Evolutionary conservation across 2,113 vertebrate species (phyloP), one percentile per base, ranked within the genome.

Genomic region (Proterorhinus semilunaris): DNA sequence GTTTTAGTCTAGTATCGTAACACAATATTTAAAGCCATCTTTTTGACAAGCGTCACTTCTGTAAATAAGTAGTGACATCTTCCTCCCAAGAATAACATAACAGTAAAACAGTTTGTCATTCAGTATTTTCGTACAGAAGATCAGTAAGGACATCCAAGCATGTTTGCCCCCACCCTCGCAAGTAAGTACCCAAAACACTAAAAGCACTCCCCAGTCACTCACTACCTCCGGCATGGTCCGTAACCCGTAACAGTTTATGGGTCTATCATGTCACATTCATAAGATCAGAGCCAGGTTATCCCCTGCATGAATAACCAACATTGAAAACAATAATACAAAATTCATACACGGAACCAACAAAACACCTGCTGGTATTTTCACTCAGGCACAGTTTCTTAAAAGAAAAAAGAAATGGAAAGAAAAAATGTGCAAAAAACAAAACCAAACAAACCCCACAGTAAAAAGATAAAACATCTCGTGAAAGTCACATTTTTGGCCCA

Each of bases 201-300:
- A 10, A 27, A 42, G 6, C 62, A 61, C 16, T 13, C 58, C 45
- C 61, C 13, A 46, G 44, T 52, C 46, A 44, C 62, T 47, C 62
- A 44, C 45, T 0, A 55, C 55, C 8, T 2, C 61, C 66, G 59
- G 69, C 66, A 69, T 78, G 80, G 75, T 80, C 78, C 78, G 74
- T 74, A 72, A 66, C 82, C 74, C 75, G 58, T 67, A 86, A 90
- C 86, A 88, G 87, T 91, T 83, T 88, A 62, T 66, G 86, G 87
- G 88, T 90, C 86, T 83, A 78, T 80, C 80, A 83, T 78, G 78
- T 89, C 77, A 89, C 85, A 87, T 89, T 89, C 83, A 87, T 72
- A 68, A 87, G 71, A 86, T 88, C 81, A 85, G 87, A 87, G 69
- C 86, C 83, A 63, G 78, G 81, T 74, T 81, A 75, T 76, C 73